These are phyloP conservation scores for Chlorops oryzae DNA, from an alignment of 1,140 invertebrate species.

Conservation along the genomic window DNA sequence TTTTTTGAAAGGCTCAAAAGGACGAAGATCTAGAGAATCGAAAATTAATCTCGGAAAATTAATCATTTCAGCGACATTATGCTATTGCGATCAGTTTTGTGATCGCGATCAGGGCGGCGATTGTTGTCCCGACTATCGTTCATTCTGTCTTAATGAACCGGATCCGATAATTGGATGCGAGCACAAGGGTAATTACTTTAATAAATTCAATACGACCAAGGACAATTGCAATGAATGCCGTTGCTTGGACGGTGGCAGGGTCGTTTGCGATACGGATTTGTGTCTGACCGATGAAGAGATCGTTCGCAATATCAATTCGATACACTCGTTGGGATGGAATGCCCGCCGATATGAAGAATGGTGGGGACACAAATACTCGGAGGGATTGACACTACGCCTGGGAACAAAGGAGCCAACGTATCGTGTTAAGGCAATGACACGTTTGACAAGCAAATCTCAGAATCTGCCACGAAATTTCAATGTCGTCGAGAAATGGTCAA, in stretches of 20 bases:
- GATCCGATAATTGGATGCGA: slow-evolving; percentile 30
- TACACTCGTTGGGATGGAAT: slow-evolving; percentile 59
- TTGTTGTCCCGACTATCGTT: slow-evolving; percentile 83
- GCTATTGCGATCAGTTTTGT: slow-evolving; percentile 93
- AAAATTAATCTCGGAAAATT: too few species aligned
- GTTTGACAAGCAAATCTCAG: slow-evolving; percentile 58
- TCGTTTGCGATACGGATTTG: slow-evolving; percentile 64
- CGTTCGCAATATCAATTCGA: slow-evolving; percentile 60
- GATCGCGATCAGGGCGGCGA: slow-evolving; percentile 61
- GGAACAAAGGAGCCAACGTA: slow-evolving; percentile 55
- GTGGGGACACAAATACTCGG: slow-evolving; percentile 73
- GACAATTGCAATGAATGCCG: slow-evolving; percentile 75
- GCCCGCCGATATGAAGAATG: slow-evolving; percentile 77
- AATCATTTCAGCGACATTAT: slow-evolving; percentile 68
- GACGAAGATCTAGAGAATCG: too few species aligned
- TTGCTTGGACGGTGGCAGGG: slow-evolving; percentile 53
- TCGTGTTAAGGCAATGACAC: slow-evolving; percentile 63
- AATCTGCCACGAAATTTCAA: slow-evolving; percentile 67
- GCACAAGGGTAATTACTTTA: slow-evolving; percentile 34
- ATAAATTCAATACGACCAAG: slow-evolving; percentile 37
- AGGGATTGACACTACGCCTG: slow-evolving; percentile 69
- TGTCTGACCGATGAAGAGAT: slow-evolving; percentile 69
- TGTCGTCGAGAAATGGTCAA: slow-evolving; percentile 63
- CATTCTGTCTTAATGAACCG: slow-evolving; percentile 57
- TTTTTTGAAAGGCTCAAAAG: too few species aligned